Base-by-base conservation (phyloP, 2,888 invertebrate species). In the Melipona bicolor region DNA sequence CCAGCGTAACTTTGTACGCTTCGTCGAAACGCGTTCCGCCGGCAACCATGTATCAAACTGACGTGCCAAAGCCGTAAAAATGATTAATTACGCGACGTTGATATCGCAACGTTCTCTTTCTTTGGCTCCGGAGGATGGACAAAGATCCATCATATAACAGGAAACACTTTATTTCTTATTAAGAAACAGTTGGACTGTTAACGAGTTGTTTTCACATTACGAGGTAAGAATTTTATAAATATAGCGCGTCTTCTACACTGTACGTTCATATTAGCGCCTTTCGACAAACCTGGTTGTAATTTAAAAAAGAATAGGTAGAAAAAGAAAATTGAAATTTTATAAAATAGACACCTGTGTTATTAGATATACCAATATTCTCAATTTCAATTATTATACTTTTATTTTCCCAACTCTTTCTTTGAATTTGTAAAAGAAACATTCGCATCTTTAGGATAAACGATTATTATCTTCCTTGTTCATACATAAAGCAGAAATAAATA, bases 21-120 rank as follows among this genome's bases (percentile, higher is more conserved):
- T 49, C 69, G 73, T 52, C 27, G 32, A 67, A 73, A 69, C 77
- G 36, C 56, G 36, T 73, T 77, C 73, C 4, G 52, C 36, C 15
- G 5, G 54, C 24, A 54, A 65, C 49, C 65, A n/a, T 36, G 61
- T 43, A 43, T n/a, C 27, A 71, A 70, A 19, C 32, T 21, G 43
- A 32, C 59, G 36, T 43, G 13, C 5, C n/a, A 50, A 17, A 50
- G 11, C 13, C n/a, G 17, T 36, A 17, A 50, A 54, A 43, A 54
- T 11, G 24, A 19, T 75, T 9, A 43, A 67, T 67, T 24, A 9
- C n/a, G 21, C 36, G 21, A 24, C 4, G 15, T 43, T n/a, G 36
- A 5, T 1, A 36, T 13, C 21, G 19, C 9, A 64, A 64, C 36
- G 6, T 24, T 24, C 24, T 24, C 24, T 61, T 17, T 6, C 24